Conservation (phyloP, 2,113 vertebrate species). For the Bufo bufo region DNA sequence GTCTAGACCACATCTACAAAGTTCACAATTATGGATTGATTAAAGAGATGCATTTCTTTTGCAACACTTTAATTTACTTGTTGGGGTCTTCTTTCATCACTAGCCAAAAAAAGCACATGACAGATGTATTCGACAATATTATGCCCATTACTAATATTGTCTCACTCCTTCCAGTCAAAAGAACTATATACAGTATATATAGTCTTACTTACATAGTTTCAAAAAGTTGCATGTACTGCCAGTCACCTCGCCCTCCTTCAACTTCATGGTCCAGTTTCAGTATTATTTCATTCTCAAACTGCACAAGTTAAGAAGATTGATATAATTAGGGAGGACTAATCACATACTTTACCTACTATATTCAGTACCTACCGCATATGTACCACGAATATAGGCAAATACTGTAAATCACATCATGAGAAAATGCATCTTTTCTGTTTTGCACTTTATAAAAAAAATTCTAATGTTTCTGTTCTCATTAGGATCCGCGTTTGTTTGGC, state of each 20-base stretch:
- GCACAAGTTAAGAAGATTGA: constrained; percentile 48
- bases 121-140: background rate
- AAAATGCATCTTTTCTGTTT: too few species aligned
- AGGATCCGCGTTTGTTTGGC: too few species aligned
- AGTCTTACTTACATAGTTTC: constrained; percentile 90
- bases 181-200: background rate
- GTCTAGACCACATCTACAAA: background rate
- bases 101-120: background rate
- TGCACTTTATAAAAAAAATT: too few species aligned
- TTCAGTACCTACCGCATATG: too few species aligned
- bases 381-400: too few species aligned
- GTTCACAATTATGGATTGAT: background rate
- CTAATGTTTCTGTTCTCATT: too few species aligned
- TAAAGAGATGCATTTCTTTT: background rate
- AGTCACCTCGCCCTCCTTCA: constrained; percentile 94
- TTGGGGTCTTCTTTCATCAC: background rate
- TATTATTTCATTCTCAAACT: constrained; percentile 99
- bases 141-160: background rate
- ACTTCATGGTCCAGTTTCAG: constrained; percentile 96
- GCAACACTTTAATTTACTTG: background rate
- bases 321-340: background rate
- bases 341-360: background rate
- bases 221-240: constrained; percentile 91
- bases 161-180: background rate
- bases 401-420: background rate